These are phyloP conservation scores for Arothron firmamentum DNA, from an alignment of 2,113 vertebrate species.

Conservation along the genomic window DNA sequence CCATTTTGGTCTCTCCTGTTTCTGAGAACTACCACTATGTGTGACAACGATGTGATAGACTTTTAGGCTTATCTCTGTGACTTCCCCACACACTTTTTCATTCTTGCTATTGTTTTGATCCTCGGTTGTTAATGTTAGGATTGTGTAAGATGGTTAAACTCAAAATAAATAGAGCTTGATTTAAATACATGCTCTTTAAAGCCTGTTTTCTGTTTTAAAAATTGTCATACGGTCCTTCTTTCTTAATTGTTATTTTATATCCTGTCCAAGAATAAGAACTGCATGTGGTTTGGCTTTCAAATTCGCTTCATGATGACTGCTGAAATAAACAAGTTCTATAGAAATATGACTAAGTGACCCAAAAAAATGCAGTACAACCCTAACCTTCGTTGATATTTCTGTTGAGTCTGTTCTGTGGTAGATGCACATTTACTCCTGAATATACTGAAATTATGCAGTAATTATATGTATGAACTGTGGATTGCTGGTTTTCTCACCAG, in stretches of 20 bases:
- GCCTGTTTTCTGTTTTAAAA: conserved; percentile 2
- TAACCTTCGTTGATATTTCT: background rate
- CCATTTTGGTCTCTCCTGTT: conserved; percentile 53
- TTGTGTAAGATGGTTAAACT: no score
- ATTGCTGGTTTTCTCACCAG: background rate
- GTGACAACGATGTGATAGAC: conserved; percentile 23
- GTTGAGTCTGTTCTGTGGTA: background rate
- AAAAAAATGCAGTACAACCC: background rate
- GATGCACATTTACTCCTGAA: background rate
- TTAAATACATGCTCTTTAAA: conserved; percentile 13
- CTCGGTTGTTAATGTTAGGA: conserved; percentile 9
- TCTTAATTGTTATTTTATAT: conserved; percentile 7
- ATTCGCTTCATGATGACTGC: background rate
- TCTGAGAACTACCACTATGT: conserved; percentile 46
- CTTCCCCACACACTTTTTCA: conserved; percentile 6
- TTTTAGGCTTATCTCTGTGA: no score
- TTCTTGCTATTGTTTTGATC: conserved; percentile 40
- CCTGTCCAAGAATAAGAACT: conserved; percentile 4
- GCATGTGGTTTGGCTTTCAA: conserved; percentile 14
- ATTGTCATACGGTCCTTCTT: conserved; percentile 37
- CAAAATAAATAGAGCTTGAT: background rate
- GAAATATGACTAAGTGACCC: background rate
- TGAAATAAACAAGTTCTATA: background rate
- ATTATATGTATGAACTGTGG: no score
- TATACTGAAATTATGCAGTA: no score